These are phyloP conservation scores for Diorhabda sublineata DNA, from an alignment of 1,140 invertebrate species.

Conservation along the genomic window DNA sequence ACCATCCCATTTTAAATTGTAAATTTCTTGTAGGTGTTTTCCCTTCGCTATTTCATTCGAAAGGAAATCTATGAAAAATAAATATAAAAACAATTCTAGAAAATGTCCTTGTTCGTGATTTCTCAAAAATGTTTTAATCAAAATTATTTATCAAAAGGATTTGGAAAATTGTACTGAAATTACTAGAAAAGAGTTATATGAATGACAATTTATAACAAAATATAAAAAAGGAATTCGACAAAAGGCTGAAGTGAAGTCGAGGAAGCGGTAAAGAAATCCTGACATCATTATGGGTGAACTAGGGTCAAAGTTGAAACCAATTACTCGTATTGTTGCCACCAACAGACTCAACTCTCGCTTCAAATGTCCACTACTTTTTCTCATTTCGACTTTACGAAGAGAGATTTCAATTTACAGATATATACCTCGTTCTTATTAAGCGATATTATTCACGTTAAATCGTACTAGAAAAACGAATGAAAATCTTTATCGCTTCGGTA, in stretches of 20 bases:
- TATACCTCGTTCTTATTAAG: slow-evolving; percentile 9
- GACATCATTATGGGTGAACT: slow-evolving; percentile 32
- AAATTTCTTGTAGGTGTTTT: slow-evolving; percentile 24
- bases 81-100: too few relatives aligned
- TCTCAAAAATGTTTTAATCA: too few relatives aligned
- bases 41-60: too few relatives aligned
- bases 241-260: slow-evolving; percentile 3
- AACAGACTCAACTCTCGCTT: slow-evolving; percentile 25
- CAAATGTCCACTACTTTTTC: slow-evolving; percentile 23
- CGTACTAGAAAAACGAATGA: not conserved
- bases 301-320: slow-evolving; percentile 36
- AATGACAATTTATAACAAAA: slow-evolving; percentile 6
- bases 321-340: slow-evolving; percentile 35
- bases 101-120: too few relatives aligned
- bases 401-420: slow-evolving; percentile 34
- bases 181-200: slow-evolving; percentile 1
- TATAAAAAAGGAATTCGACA: not conserved
- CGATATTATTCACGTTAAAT: slow-evolving; percentile 11
- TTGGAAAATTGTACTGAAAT: too few relatives aligned
- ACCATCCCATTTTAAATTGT: slow-evolving; percentile 41
- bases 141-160: too few relatives aligned
- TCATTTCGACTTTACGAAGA: slow-evolving; percentile 21
- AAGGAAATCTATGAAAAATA: too few relatives aligned
- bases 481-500: not conserved
- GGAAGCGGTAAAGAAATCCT: slow-evolving; percentile 14